Evolutionary conservation across 1,140 invertebrate species (phyloP).

Genomic region (Bradysia coprophila): DNA sequence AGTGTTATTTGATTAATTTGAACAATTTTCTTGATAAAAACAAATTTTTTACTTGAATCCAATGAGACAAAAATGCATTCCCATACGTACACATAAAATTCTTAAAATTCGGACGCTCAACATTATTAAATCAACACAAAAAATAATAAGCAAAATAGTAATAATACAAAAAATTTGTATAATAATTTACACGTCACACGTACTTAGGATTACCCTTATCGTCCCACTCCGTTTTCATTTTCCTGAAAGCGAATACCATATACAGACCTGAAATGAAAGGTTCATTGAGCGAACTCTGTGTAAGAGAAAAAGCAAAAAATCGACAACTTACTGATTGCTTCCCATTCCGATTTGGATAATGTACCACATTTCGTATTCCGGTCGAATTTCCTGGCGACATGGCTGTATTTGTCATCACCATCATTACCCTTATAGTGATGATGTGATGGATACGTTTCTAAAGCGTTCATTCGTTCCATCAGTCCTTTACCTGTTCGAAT

Average conservation of each 20-base stretch:
- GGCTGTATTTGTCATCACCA: slow-evolving; percentile 45
- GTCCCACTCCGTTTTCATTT: slow-evolving; percentile 45
- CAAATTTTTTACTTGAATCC: no score
- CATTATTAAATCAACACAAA: no score
- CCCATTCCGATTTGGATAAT: slow-evolving; percentile 81
- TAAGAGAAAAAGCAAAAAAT: slow-evolving; percentile 6
- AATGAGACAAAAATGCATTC: no score
- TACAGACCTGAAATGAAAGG: slow-evolving; percentile 54
- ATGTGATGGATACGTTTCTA: slow-evolving; percentile 44
- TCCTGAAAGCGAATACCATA: slow-evolving; percentile 68
- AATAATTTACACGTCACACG: no score
- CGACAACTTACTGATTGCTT: slow-evolving; percentile 73
- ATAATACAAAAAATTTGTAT: no score
- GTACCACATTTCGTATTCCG: slow-evolving; percentile 45
- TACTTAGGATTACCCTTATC: slow-evolving; percentile 37
- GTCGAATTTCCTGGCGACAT: slow-evolving; percentile 32
- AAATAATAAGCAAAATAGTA: no score
- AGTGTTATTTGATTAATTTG: no score
- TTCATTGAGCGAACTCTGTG: slow-evolving; percentile 1
- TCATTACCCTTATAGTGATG: slow-evolving; percentile 33
- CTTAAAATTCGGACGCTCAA: no score
- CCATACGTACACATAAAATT: no score
- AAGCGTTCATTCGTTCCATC: slow-evolving; percentile 53
- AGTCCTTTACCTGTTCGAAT: slow-evolving; percentile 24
- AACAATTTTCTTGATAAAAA: no score